Percentiles rank a stretch among this genome's conserved stretches.
These are phyloP conservation scores for Discoglossus pictus DNA, from an alignment of 2,797 vertebrate genomes.

Conservation along the genomic window DNA sequence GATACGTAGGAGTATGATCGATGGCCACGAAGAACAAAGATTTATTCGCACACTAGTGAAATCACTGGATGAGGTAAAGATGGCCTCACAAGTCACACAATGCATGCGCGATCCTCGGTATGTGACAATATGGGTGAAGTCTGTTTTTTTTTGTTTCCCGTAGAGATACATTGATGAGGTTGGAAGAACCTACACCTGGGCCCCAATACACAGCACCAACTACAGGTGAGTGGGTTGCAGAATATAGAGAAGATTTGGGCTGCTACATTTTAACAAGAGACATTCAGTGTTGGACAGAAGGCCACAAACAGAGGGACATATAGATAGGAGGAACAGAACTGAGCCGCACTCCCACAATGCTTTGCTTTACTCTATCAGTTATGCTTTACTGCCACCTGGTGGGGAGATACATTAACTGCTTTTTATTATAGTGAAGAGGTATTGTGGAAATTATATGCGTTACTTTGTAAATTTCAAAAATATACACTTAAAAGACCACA, in stretches of 20 bases:
- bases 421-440: too few relatives aligned
- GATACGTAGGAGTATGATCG: constrained; percentile 96
- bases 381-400: constrained; percentile 21
- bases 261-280: too few relatives aligned
- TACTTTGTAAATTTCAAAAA: too few relatives aligned
- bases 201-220: constrained; percentile 91
- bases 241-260: too few relatives aligned
- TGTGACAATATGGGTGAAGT: too few relatives aligned
- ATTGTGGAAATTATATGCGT: too few relatives aligned
- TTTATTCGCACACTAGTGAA: constrained; percentile 93
- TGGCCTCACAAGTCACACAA: neutral
- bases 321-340: too few relatives aligned
- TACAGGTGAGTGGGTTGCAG: constrained; percentile 83
- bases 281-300: too few relatives aligned
- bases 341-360: constrained; percentile 10
- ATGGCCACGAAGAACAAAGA: constrained; percentile 83
- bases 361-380: neutral
- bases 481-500: too few relatives aligned
- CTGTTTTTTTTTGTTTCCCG: constrained; percentile 3
- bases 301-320: too few relatives aligned
- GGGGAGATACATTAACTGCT: constrained; percentile 3
- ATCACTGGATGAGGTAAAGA: constrained; percentile 90
- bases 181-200: constrained; percentile 90
- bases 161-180: constrained; percentile 95
- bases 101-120: neutral